These are phyloP conservation scores for Haliclona indistincta DNA, from an alignment of 37 sponge, comb jelly and placozoan genomes.

Conservation along the genomic window DNA sequence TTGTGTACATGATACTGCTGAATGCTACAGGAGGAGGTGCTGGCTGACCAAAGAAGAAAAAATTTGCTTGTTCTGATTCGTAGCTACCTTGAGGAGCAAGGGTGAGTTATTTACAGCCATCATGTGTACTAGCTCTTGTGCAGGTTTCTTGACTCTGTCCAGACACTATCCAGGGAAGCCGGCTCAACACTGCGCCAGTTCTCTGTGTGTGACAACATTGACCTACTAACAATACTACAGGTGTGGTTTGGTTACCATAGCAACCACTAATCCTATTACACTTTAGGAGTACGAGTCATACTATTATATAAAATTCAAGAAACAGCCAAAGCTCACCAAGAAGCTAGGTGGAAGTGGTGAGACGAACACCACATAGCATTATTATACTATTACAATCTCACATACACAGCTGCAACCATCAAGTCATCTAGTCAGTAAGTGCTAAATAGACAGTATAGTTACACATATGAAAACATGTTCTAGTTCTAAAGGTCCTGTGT, in stretches of 20 bases:
- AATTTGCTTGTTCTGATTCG: conserved; percentile 84
- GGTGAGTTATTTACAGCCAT: conserved; percentile 35
- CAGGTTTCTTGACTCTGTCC: conserved; percentile 78
- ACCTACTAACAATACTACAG: conserved; percentile 87
- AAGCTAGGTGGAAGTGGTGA: conserved; percentile 33
- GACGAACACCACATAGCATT: background rate
- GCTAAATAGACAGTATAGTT: too few relatives aligned
- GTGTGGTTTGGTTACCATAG: conserved; percentile 24
- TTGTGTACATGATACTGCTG: background rate
- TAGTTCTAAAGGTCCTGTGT: too few relatives aligned
- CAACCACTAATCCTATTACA: background rate
- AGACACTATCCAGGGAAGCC: conserved; percentile 66
- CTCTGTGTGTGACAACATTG: conserved; percentile 95
- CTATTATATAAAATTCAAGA: conserved; percentile 92
- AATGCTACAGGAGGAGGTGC: conserved; percentile 79
- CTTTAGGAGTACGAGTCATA: conserved; percentile 88
- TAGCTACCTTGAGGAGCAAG: conserved; percentile 85
- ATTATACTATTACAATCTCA: too few relatives aligned
- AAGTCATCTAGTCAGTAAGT: too few relatives aligned
- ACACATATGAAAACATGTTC: too few relatives aligned
- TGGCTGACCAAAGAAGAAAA: conserved; percentile 70
- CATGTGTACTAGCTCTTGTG: background rate
- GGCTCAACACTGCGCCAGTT: conserved; percentile 63
- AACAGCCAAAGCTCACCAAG: conserved; percentile 85
- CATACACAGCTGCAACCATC: too few relatives aligned